Base-by-base conservation (phyloP, 2,888 invertebrate species). In the Agrochola lychnidis region DNA sequence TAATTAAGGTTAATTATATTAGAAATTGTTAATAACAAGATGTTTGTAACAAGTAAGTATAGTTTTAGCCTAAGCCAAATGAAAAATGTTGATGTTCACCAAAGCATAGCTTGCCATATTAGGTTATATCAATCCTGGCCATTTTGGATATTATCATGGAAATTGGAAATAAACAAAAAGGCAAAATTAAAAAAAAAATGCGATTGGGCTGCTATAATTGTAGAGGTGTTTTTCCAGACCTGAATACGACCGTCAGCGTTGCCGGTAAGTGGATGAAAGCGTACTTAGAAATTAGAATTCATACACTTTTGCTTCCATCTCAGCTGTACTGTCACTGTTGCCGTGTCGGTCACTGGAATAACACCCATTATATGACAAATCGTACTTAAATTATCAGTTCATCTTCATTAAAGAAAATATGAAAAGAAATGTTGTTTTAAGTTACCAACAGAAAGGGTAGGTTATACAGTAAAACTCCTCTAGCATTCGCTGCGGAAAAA, bases 101-200 rank as follows among this genome's bases (percentile, higher is more conserved):
- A 96, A 96, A 96, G 96, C 94, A 89, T 94, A 94, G 93, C 95
- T 96, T 96, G 96, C 96, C 96, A 96, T 96, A 96, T 94, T 96
- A 96, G 95, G 92, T 92, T 92, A 89, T 91, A 93, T 86, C 88
- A 88, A 87, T 91, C 88, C 91, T 90, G 92, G 91, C 90, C 90
- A 92, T 91, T 92, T 92, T 90, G 89, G 82, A 76, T 84, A 86
- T 81, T 76, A 75, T 67, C 70, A 81, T 66, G 62, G 63, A 73
- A 71, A 83, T 61, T 66, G 62, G 63, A 73, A 71, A 83, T 61
- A 84, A 83, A 78, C 63, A 70, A 81, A 81, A 82, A 81, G 56
- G 19, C 70, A 75, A 88, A 87, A 85, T 83, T 81, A 45, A 40
- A 36, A 74, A 36, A 74, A 71, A 73, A 76, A 62, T 69, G 48